These are phyloP conservation scores for Hemithea aestivaria DNA, from an alignment of 2,888 invertebrate species.

Conservation along the genomic window DNA sequence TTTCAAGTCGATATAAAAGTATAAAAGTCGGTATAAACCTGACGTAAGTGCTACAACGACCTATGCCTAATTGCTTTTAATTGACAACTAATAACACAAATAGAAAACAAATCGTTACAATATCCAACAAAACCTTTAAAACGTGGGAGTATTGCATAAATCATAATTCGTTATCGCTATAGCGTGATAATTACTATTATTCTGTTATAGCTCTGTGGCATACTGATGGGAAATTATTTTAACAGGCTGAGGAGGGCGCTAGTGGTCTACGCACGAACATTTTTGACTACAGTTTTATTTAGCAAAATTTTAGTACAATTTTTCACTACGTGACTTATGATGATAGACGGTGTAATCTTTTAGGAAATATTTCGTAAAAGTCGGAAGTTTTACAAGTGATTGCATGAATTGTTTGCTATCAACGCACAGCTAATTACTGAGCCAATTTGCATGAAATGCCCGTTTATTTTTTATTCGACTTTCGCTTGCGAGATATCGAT, in stretches of 20 bases:
- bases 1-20: too few species aligned
- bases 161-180: constrained; percentile 23
- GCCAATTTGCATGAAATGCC: constrained; percentile 11
- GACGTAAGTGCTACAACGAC: too few species aligned
- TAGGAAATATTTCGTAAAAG: constrained; percentile 18
- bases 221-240: constrained; percentile 27
- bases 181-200: constrained; percentile 22
- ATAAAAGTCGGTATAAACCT: too few species aligned
- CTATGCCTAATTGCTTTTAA: too few species aligned
- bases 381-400: constrained; percentile 15
- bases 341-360: too few species aligned
- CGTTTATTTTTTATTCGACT: constrained; percentile 2
- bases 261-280: too few species aligned
- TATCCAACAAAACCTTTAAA: constrained; percentile 17
- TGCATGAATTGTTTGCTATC: constrained; percentile 8
- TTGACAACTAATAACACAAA: background rate
- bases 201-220: constrained; percentile 1
- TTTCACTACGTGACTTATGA: too few species aligned
- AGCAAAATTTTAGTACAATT: too few species aligned
- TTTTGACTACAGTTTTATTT: too few species aligned
- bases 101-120: constrained; percentile 4
- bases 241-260: too few species aligned
- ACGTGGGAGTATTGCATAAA: constrained; percentile 42
- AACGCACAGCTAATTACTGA: constrained; percentile 7
- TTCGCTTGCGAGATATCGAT: too few species aligned